Base-by-base conservation (phyloP, 2,888 invertebrate genomes). In the Cinara cedri region DNA sequence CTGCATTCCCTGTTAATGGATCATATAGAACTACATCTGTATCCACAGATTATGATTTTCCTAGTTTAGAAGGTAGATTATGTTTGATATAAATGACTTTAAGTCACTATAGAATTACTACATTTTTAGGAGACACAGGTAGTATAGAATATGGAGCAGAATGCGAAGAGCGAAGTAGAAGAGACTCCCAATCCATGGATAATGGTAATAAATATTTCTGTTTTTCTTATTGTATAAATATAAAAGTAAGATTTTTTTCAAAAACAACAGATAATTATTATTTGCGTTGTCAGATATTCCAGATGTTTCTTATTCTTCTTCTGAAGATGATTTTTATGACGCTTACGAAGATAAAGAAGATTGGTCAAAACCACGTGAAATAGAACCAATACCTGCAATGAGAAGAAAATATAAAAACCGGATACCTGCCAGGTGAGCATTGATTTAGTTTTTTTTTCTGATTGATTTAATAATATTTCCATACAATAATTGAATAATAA, bases 271-370 rank as follows among this genome's bases (percentile, higher is more conserved):
- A 54, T 60, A 49, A 62, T 62, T 16, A n/a, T n/a, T 54, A 14
- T 70, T 62, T 60, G 44, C 54, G 21, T 70, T 71, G 55, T 8
- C 51, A 82, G 82, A 82, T 76, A 93, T 84, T 54, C 97, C 97
- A 63, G 95, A 94, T 85, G 95, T 93, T 81, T 97, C 97, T 0
- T 98, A 97, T 87, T 98, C 97, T n/a, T 97, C 97, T 84, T 97
- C 97, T 46, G 98, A 98, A 86, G 95, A 96, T 85, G 95, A 96
- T 87, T 96, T 94, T 87, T 98, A 91, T 86, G 98, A 98, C 88
- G 96, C 95, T 8, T 92, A 81, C 24, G 82, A 82, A 80, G 81
- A 82, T 6, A 81, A 94, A 83, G 75, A 80, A 54, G 60, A 63
- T 14, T 78, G 70, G 70, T 70, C 70, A 3, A 78, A 78, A 62